phyloP scores from a whole-genome alignment of 2,797 vertebrate species.

The Myotis findleyi region DNA sequence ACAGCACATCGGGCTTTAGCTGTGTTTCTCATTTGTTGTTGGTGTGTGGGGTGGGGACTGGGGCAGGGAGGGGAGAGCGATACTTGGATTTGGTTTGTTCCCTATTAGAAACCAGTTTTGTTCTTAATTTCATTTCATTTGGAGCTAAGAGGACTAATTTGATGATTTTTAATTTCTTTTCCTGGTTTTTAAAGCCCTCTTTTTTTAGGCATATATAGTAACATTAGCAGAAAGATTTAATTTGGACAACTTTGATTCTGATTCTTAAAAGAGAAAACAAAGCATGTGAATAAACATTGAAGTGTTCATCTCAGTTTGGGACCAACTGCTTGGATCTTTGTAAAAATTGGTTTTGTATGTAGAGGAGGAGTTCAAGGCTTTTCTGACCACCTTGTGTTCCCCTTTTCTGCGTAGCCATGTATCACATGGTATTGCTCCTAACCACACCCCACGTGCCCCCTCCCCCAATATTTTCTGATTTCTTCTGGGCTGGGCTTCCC shows the following conservation, averaged over 20 bases:
- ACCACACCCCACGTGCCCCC: slow-evolving; percentile 21
- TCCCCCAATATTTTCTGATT: slow-evolving; percentile 68
- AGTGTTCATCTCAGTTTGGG: slow-evolving; percentile 87
- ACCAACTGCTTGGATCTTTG: slow-evolving; percentile 87
- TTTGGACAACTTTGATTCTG: slow-evolving; percentile 84
- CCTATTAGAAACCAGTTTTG: slow-evolving; percentile 84
- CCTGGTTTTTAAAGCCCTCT: slow-evolving; percentile 83
- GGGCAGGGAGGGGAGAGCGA: slow-evolving; percentile 78
- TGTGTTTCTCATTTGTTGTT: slow-evolving; percentile 73
- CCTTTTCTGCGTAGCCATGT: slow-evolving; percentile 81
- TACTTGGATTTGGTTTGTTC: slow-evolving; percentile 83
- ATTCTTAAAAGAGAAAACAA: slow-evolving; percentile 85
- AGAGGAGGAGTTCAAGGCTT: slow-evolving; percentile 86
- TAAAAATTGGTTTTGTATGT: slow-evolving; percentile 82
- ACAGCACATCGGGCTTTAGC: slow-evolving; percentile 63
- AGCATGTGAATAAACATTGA: slow-evolving; percentile 90
- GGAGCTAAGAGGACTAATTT: slow-evolving; percentile 78
- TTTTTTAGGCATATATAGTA: slow-evolving; percentile 84
- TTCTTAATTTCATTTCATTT: slow-evolving; percentile 84
- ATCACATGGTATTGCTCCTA: slow-evolving; percentile 67
- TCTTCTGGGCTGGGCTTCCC: slow-evolving; percentile 77
- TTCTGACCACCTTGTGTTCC: slow-evolving; percentile 76
- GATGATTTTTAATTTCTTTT: slow-evolving; percentile 69
- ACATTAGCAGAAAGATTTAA: slow-evolving; percentile 82
- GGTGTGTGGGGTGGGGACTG: slow-evolving; percentile 77